These are phyloP conservation scores for Drosophila ironensis DNA, from an alignment of 1,140 invertebrate genomes.

Conservation along the genomic window DNA sequence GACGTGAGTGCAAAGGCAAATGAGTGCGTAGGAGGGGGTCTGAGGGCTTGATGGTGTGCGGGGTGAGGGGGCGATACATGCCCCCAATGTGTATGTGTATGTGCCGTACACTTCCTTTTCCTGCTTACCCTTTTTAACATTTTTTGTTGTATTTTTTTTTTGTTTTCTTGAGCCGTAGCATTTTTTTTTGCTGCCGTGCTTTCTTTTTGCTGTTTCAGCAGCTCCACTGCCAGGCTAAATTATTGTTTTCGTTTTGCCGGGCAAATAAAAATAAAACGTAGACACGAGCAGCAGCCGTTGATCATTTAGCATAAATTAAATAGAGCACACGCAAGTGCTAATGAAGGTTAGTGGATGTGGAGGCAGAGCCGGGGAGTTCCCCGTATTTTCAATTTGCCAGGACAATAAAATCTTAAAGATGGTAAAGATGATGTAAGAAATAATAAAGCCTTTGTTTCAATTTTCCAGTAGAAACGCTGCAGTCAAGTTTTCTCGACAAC, in stretches of 20 bases:
- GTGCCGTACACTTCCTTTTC: conserved; percentile 62
- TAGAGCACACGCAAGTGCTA: conserved; percentile 44
- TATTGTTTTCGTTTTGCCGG: conserved; percentile 73
- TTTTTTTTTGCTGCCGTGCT: conserved; percentile 39
- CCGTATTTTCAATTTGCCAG: background rate
- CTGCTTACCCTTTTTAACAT: conserved; percentile 59
- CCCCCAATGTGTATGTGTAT: conserved; percentile 17
- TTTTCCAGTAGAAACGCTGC: too few relatives aligned
- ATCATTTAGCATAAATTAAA: conserved; percentile 74
- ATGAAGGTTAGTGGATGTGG: conserved; percentile 56
- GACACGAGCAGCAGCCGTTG: conserved; percentile 67
- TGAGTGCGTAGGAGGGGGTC: conserved; percentile 47
- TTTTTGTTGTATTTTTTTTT: too few relatives aligned
- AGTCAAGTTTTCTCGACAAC: too few relatives aligned
- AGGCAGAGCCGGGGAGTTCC: background rate
- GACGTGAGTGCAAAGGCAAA: conserved; percentile 76
- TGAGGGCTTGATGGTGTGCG: background rate
- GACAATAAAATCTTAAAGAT: too few relatives aligned
- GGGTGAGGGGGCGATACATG: background rate
- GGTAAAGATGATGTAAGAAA: background rate
- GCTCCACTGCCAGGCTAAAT: conserved; percentile 46
- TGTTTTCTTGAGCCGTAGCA: conserved; percentile 27
- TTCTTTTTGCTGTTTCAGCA: conserved; percentile 50
- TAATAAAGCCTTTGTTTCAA: too few relatives aligned
- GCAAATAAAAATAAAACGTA: conserved; percentile 75